Evolutionary conservation across 92 coral and sea anemone genomes (phyloP), one percentile per base, ranked within the genome.

Genomic region (Actinernus sp.): DNA sequence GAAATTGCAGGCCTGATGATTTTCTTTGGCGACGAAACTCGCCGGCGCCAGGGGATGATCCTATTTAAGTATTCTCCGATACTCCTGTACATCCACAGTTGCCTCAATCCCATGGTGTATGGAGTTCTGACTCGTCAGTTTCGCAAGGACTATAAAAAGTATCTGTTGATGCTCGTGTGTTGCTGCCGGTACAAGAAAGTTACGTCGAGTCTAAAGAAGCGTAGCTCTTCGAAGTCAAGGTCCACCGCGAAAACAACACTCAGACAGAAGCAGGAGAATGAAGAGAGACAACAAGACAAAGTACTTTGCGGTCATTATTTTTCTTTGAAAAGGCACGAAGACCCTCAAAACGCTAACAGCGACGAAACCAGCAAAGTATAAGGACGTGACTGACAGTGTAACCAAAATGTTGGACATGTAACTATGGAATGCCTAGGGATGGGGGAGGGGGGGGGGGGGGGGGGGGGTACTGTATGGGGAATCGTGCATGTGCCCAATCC

Each of bases 71-170:
- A 62, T 39, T 71, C 87, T 9, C 46, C 83, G 0, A 61, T 88
- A 20, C 45, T 84, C 5, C 72, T 38, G 36, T 75, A 82, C 60
- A 36, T 88, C 1, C 87, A 88, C 32, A 69, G 93, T 61, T 84
- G 86, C 36, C 69, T 82, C 0, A 88, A 88, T 43, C 93, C 93
- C 4, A 53, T 88, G 26, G 80, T 88, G 22, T 88, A 88, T 61
- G 83, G 85, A 14, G 73, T 84, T 53, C 61, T 84, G 0, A 88
- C 81, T 28, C 82, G 49, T 29, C 76, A 75, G 59, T 88, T 76
- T 44, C 73, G 81, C 70, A 81, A 80, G 29, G 89, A 82, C 36
- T 88, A 70, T 58, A 52, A 70, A 49, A 26, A 53, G 28, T 70
- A 70, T 47, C 58, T 70, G 2, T 23, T 70, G 31, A 55, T 70